phyloP scores from a whole-genome alignment of 1,140 invertebrate genomes.

The Cephus cinctus region DNA sequence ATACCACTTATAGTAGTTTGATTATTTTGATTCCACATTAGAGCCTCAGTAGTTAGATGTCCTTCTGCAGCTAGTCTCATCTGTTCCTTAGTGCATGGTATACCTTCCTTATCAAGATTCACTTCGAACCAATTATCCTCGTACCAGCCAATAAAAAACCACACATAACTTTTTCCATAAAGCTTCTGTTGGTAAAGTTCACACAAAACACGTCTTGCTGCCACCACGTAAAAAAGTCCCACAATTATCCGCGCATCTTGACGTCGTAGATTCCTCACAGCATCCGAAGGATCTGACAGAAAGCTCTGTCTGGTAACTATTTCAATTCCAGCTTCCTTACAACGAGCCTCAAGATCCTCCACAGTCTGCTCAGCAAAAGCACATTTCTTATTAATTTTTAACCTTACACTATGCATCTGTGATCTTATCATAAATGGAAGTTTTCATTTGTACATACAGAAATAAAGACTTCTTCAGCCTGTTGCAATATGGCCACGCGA shows the following conservation, averaged over 20 bases:
- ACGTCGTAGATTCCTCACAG: conserved; percentile 87
- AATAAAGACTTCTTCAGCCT: conserved; percentile 99
- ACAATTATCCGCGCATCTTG: conserved; percentile 97
- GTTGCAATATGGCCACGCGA: conserved; percentile 93
- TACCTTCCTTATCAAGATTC: conserved; percentile 82
- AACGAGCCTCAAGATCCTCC: conserved; percentile 93
- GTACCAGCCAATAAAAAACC: conserved; percentile 99
- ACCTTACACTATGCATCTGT: background rate
- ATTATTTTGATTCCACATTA: conserved; percentile 97
- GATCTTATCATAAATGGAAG: background rate
- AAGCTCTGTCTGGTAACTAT: conserved; percentile 96
- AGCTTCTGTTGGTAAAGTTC: conserved; percentile 95
- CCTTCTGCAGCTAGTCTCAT: conserved; percentile 94
- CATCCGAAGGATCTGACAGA: conserved; percentile 93
- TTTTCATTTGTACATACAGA: conserved; percentile 67
- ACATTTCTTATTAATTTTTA: conserved; percentile 8
- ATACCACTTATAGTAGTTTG: conserved; percentile 92
- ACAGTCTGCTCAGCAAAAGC: conserved; percentile 72
- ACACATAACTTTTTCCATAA: conserved; percentile 95
- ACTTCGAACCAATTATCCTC: conserved; percentile 98
- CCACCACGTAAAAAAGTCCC: conserved; percentile 97
- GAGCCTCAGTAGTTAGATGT: conserved; percentile 95
- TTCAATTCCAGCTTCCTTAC: conserved; percentile 90
- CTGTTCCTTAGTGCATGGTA: conserved; percentile 90
- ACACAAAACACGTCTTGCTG: conserved; percentile 92